phyloP scores from a whole-genome alignment of 2,888 invertebrate genomes.

The Nasonia oneida region DNA sequence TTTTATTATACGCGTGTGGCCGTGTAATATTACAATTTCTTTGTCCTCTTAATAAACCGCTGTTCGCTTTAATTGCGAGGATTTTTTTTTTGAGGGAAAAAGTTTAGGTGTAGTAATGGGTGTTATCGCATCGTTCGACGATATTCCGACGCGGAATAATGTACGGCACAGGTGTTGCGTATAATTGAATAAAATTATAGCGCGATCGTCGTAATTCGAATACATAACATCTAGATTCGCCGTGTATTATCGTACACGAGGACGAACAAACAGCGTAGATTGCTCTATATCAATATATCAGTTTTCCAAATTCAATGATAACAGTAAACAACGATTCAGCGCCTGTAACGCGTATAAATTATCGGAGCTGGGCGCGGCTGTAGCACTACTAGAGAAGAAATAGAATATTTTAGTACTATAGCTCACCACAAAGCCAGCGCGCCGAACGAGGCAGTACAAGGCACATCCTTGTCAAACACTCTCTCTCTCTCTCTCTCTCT shows the following conservation, averaged over 20 bases:
- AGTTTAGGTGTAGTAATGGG: not conserved
- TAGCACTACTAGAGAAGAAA: too few relatives aligned
- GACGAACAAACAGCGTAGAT: too few relatives aligned
- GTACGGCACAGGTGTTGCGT: too few relatives aligned
- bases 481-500: not conserved
- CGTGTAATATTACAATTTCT: not conserved
- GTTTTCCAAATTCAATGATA: too few relatives aligned
- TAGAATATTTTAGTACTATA: too few relatives aligned
- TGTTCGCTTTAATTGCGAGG: not conserved
- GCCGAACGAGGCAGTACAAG: not conserved
- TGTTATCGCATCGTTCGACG: not conserved
- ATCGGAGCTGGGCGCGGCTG: too few relatives aligned
- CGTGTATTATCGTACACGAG: not conserved
- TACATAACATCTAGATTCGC: not conserved
- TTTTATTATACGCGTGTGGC: not conserved
- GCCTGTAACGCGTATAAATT: too few relatives aligned
- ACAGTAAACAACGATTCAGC: too few relatives aligned
- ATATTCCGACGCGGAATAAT: not conserved
- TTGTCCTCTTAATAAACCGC: not conserved
- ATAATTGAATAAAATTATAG: not conserved
- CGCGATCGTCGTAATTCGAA: not conserved
- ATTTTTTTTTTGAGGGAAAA: not conserved
- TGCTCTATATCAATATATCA: too few relatives aligned
- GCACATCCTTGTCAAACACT: conserved; percentile 12
- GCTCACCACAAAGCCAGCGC: too few relatives aligned